Percentiles rank a stretch among this genome's conserved stretches.
These are phyloP conservation scores for Athripsodes cinereus DNA, from an alignment of 2,888 invertebrate species.

Conservation along the genomic window DNA sequence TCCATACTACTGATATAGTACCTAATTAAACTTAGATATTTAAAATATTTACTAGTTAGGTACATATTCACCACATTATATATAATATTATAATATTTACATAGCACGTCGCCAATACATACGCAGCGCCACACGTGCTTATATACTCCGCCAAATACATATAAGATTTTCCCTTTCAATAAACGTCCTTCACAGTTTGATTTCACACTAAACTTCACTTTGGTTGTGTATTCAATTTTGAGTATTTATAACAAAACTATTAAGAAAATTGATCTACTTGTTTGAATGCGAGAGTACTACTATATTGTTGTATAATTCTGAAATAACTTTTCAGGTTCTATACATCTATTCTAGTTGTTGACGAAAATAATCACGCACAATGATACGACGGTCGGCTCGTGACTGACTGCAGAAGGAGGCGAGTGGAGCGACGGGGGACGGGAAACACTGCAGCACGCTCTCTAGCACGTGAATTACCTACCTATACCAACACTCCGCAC, in stretches of 20 bases:
- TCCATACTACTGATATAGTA: too few relatives aligned
- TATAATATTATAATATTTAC: too few relatives aligned
- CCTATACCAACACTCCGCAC: too few relatives aligned
- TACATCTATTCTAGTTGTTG: background rate
- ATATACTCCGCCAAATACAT: too few relatives aligned
- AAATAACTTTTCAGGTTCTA: background rate
- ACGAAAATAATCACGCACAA: background rate
- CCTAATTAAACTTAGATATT: too few relatives aligned
- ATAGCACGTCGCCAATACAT: too few relatives aligned
- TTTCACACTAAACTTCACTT: background rate
- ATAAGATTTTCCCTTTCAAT: background rate
- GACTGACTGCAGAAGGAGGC: background rate
- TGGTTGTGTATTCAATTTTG: background rate
- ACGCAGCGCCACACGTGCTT: too few relatives aligned
- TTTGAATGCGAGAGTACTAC: background rate
- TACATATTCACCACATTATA: too few relatives aligned
- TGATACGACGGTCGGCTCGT: background rate
- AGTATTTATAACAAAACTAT: background rate
- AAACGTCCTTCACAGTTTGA: background rate
- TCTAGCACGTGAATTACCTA: background rate
- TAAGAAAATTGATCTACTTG: background rate
- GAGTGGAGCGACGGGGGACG: background rate
- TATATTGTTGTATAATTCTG: too few relatives aligned
- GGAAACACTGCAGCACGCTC: background rate
- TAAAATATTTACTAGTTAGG: too few relatives aligned